Evolutionary conservation across 2,888 invertebrate species (phyloP), one percentile per base, ranked within the genome.

Genomic region (Eueremaeus valkanovi): DNA sequence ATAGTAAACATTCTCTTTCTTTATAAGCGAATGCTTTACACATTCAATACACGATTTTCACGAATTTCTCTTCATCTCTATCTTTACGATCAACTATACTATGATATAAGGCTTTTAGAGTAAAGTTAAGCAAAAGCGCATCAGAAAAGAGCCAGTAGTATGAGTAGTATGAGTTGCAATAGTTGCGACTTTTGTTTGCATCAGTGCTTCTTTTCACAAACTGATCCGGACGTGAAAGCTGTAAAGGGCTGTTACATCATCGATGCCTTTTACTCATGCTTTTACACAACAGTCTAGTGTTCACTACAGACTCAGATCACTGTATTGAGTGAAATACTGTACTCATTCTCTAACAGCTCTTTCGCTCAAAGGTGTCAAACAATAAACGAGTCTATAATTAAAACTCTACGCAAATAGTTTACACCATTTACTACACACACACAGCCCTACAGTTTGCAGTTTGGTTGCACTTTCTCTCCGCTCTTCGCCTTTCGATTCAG

Each of bases 401-500:
- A 68, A 68, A 68, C 21, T 42, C 11, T n/a, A 11, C 1, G 27
- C 40, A 68, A 68, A 68, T 24, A 33, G 61, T 33, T 63, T 63
- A n/a, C 18, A 31, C 16, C 31, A 16, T 11, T 61, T 31, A 33
- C 33, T 63, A 33, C 13, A 63, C 16, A 63, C 1, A 31, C n/a
- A 24, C 13, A 8, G 13, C 13, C 8, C 42, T 42, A 42, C 24
- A 55, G 21, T 55, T 55, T 42, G 49, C 36, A 24, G 6, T 45
- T 11, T 45, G 55, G 51, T 73, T 58, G 29, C 72, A 49, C 63
- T 74, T 18, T 73, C 21, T 58, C 40, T 77, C 49, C 61, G n/a
- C 66, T 73, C 74, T 16, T 55, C 70, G 55, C 79, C 73, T 76
- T 77, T 42, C 73, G 61, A 72, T 74, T 75, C 61, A 75, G 76